Conservation (phyloP, 2,113 vertebrate species). For the Cochlearius cochlearius region DNA sequence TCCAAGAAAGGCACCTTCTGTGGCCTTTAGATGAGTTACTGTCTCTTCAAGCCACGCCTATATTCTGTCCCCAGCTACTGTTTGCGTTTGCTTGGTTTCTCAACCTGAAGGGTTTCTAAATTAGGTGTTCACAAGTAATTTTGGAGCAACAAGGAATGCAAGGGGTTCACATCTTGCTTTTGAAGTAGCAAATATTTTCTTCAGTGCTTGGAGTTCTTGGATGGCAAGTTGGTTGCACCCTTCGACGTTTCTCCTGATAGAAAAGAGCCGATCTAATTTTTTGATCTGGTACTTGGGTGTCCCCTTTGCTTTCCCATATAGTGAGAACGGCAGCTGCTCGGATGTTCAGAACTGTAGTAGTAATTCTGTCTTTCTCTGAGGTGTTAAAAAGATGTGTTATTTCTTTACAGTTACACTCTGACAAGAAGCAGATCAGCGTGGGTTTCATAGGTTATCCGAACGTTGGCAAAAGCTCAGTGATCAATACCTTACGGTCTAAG, state of each 20-base stretch:
- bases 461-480: conserved; percentile 97
- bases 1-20: background rate
- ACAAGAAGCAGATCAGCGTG: conserved; percentile 99
- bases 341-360: background rate
- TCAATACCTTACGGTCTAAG: conserved; percentile 94
- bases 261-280: background rate
- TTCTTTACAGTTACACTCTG: conserved; percentile 86
- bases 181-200: background rate
- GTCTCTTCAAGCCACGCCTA: background rate
- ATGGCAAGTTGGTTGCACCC: background rate
- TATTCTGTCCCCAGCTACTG: background rate
- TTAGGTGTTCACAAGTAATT: background rate
- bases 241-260: background rate
- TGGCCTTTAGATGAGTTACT: background rate
- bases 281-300: background rate
- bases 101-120: background rate
- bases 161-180: background rate
- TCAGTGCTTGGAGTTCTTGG: background rate
- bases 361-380: background rate
- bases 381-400: background rate
- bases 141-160: background rate
- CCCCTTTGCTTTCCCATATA: background rate
- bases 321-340: background rate
- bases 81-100: background rate
- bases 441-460: conserved; percentile 99